Conservation (phyloP, 2,113 vertebrate species). For the Cryptomyrus ogoouensis region DNA sequence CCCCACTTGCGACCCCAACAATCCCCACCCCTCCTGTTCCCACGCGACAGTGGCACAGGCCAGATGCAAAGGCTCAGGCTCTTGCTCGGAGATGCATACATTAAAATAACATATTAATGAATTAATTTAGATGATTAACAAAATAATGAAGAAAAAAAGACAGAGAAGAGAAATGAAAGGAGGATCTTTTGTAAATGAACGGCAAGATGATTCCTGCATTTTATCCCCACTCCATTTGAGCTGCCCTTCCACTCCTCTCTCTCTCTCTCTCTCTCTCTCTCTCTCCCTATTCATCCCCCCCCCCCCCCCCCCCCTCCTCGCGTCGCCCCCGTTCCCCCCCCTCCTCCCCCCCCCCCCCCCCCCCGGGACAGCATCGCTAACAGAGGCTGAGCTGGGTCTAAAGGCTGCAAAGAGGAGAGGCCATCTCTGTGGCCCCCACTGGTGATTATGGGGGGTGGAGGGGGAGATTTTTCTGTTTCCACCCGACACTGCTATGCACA, state of each 20-base stretch:
- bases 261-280: not conserved
- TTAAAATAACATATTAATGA: constrained; percentile 10
- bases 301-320: too few relatives aligned
- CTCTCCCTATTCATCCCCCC: not conserved
- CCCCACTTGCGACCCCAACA: constrained; percentile 11
- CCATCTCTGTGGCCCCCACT: not conserved
- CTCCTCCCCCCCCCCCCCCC: not conserved
- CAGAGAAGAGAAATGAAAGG: constrained; percentile 18
- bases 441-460: not conserved
- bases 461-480: not conserved
- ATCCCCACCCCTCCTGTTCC: constrained; percentile 31
- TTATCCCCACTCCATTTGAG: not conserved
- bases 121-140: not conserved
- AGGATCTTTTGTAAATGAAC: constrained; percentile 35
- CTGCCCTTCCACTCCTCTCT: not conserved
- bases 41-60: constrained; percentile 41
- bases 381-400: not conserved
- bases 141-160: constrained; percentile 30
- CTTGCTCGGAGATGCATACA: constrained; percentile 50
- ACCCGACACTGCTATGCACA: not conserved
- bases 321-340: too few relatives aligned
- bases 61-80: constrained; percentile 55
- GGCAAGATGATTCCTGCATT: not conserved
- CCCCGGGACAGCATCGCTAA: not conserved
- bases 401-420: not conserved